These are phyloP conservation scores for Chironomus tepperi DNA, from an alignment of 1,140 invertebrate species.

Conservation along the genomic window DNA sequence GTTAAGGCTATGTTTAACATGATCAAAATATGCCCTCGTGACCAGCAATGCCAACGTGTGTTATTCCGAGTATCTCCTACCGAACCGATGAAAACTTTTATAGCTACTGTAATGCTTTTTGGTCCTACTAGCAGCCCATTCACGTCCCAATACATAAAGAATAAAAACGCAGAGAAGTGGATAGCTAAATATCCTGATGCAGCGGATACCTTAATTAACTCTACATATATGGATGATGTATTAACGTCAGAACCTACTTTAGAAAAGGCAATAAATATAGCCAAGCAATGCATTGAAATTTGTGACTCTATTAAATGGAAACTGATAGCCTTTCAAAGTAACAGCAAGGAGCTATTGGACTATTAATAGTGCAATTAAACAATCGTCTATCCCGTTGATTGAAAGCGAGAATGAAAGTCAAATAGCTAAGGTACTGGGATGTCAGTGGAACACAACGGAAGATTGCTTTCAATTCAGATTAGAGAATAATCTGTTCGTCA, in stretches of 20 bases:
- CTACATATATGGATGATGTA: conserved; percentile 39
- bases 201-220: conserved; percentile 29
- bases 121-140: conserved; percentile 34
- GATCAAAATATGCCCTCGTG: conserved; percentile 30
- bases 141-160: conserved; percentile 34
- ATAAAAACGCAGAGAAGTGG: conserved; percentile 32
- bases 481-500: no score
- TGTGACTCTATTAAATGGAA: conserved; percentile 12
- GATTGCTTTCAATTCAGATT: no score
- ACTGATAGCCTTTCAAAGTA: conserved; percentile 10
- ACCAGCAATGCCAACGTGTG: conserved; percentile 31
- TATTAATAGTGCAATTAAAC: neutral
- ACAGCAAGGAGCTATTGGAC: neutral
- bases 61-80: conserved; percentile 30
- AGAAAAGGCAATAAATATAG: conserved; percentile 29
- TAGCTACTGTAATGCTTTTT: conserved; percentile 32
- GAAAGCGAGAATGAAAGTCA: conserved; percentile 26
- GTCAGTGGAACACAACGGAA: no score
- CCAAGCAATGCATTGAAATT: conserved; percentile 26
- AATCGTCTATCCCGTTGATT: neutral
- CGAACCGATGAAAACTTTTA: conserved; percentile 27
- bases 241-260: conserved; percentile 31
- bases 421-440: no score
- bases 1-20: conserved; percentile 32
- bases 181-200: conserved; percentile 28